Conservation (phyloP, 2,888 invertebrate genomes). For the Boloria euphrosyne region DNA sequence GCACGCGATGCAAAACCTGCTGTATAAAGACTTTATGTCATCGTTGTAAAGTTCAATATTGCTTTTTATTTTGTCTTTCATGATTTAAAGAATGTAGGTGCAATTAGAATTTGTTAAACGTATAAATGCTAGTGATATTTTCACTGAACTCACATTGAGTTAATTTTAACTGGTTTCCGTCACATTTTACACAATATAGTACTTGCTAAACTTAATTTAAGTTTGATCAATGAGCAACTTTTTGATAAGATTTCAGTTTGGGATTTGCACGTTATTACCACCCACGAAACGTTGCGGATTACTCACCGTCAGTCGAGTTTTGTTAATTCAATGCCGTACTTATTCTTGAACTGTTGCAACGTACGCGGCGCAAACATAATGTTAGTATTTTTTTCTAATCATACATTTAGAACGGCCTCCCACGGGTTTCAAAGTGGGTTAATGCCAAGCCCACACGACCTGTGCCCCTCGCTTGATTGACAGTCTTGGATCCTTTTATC, state of each 20-base stretch:
- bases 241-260: slow-evolving; percentile 17
- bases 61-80: slow-evolving; percentile 14
- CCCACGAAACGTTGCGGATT: slow-evolving; percentile 28
- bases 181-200: not conserved
- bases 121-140: slow-evolving; percentile 31
- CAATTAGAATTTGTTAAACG: slow-evolving; percentile 22
- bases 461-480: slow-evolving; percentile 61
- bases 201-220: too few species aligned
- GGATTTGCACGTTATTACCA: slow-evolving; percentile 23
- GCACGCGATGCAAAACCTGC: slow-evolving; percentile 27
- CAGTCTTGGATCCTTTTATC: slow-evolving; percentile 48
- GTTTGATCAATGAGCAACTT: slow-evolving; percentile 7
- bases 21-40: slow-evolving; percentile 17
- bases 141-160: slow-evolving; percentile 26
- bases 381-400: slow-evolving; percentile 59
- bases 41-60: slow-evolving; percentile 18
- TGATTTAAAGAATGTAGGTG: slow-evolving; percentile 26
- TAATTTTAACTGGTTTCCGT: slow-evolving; percentile 12
- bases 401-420: slow-evolving; percentile 76
- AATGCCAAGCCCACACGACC: slow-evolving; percentile 76
- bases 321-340: slow-evolving; percentile 38
- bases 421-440: slow-evolving; percentile 76
- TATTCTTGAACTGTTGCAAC: slow-evolving; percentile 63
- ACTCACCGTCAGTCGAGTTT: slow-evolving; percentile 33
- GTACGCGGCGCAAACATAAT: slow-evolving; percentile 56